Conservation (phyloP, 2,113 vertebrate species). For the Crocuta crocuta region DNA sequence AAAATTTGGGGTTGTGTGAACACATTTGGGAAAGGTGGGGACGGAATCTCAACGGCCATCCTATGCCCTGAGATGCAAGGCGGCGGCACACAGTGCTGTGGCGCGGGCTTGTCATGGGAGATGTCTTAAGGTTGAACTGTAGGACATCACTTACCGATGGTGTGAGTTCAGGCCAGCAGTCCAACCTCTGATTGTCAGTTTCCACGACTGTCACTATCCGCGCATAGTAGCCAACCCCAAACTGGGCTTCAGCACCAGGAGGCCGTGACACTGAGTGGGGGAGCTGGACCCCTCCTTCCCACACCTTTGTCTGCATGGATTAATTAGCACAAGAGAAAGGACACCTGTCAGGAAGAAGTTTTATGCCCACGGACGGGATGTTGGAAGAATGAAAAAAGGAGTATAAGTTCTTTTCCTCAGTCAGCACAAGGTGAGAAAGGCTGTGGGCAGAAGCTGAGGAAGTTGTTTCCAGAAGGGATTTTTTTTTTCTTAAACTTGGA, state of each 20-base stretch:
- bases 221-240: background rate
- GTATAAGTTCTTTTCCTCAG: background rate
- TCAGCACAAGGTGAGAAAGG: background rate
- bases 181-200: background rate
- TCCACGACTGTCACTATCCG: background rate
- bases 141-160: rapidly evolving
- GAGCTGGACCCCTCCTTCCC: background rate
- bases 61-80: background rate
- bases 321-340: background rate
- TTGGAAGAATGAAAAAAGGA: background rate
- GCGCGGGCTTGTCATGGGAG: rapidly evolving
- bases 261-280: background rate
- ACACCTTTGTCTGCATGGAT: background rate
- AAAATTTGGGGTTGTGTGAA: background rate
- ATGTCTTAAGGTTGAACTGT: background rate
- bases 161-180: background rate
- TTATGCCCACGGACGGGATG: background rate
- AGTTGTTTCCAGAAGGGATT: background rate
- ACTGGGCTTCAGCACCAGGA: background rate
- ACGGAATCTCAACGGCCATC: background rate
- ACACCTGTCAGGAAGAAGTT: background rate
- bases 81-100: rapidly evolving
- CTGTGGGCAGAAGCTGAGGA: background rate
- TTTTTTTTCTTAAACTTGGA: background rate
- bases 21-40: background rate